Conservation (phyloP, 2,888 invertebrate genomes). For the Cremastobaeus sp. region DNA sequence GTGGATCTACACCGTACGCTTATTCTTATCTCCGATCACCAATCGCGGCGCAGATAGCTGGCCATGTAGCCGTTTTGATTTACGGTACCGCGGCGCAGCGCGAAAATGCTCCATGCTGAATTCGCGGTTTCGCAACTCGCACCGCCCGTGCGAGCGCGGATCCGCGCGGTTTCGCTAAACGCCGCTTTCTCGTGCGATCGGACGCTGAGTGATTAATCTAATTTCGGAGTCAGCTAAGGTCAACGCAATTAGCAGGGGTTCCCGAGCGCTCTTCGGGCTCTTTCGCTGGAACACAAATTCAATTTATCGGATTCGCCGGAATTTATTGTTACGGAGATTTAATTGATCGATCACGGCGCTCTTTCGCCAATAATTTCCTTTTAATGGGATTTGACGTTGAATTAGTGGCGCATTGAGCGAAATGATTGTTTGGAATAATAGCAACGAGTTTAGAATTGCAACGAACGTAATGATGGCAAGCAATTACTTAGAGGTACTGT, state of each 20-base stretch:
- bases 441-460: background rate
- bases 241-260: slow-evolving; percentile 12
- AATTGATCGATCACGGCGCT: slow-evolving; percentile 16
- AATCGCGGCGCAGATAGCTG: slow-evolving; percentile 29
- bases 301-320: background rate
- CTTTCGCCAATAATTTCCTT: slow-evolving; percentile 15
- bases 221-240: slow-evolving; percentile 18
- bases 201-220: slow-evolving; percentile 14
- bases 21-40: slow-evolving; percentile 37
- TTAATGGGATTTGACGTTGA: slow-evolving; percentile 14
- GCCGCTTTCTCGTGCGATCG: slow-evolving; percentile 8
- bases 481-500: background rate
- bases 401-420: background rate
- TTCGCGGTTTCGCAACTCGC: slow-evolving; percentile 20
- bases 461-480: too few species aligned
- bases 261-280: background rate
- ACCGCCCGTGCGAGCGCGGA: background rate
- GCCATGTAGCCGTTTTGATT: slow-evolving; percentile 41
- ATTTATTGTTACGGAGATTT: slow-evolving; percentile 20
- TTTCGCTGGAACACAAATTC: slow-evolving; percentile 6
- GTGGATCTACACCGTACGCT: slow-evolving; percentile 13
- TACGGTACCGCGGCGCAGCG: slow-evolving; percentile 28
- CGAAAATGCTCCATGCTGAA: slow-evolving; percentile 22
- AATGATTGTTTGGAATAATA: slow-evolving; percentile 3
- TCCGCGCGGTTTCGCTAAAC: slow-evolving; percentile 6